Percentiles rank a stretch among this genome's conserved stretches.
Conservation (phyloP, 2,888 invertebrate species). For the Teleiodes luculella region DNA sequence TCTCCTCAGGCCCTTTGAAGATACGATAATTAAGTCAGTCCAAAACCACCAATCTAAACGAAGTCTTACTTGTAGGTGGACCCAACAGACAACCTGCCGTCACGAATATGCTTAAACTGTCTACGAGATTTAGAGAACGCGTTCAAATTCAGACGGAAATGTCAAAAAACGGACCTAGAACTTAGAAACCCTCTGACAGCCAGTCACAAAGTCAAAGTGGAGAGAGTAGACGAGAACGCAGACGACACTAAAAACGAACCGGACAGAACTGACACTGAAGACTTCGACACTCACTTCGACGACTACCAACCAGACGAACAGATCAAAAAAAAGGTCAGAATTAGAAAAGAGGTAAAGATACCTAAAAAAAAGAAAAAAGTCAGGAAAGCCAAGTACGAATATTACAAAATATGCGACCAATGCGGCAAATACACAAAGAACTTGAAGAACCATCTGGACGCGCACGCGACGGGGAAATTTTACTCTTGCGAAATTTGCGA, state of each 20-base stretch:
- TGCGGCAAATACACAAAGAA: conserved; percentile 69
- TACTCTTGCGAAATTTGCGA: conserved; percentile 69
- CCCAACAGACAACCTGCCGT: conserved; percentile 55
- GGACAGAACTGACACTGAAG: conserved; percentile 29
- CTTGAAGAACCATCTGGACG: conserved; percentile 61
- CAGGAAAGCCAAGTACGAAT: conserved; percentile 56
- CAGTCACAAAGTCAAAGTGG: conserved; percentile 45
- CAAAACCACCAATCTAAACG: not conserved
- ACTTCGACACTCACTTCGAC: conserved; percentile 35
- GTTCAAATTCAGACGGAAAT: conserved; percentile 68
- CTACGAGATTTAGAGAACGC: conserved; percentile 61
- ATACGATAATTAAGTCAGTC: not conserved
- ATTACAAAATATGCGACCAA: conserved; percentile 70
- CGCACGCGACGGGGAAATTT: conserved; percentile 56
- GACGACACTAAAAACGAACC: conserved; percentile 20
- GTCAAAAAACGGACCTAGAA: conserved; percentile 59
- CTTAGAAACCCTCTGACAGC: conserved; percentile 32
- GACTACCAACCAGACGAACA: conserved; percentile 26
- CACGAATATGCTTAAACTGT: conserved; percentile 62
- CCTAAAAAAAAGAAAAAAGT: conserved; percentile 39
- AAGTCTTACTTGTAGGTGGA: conserved; percentile 51
- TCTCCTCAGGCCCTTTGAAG: too few species aligned
- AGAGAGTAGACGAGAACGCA: conserved; percentile 30
- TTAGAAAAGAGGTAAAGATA: conserved; percentile 26
- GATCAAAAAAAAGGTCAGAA: conserved; percentile 24